These are phyloP conservation scores for Prionace glauca DNA, from an alignment of 2,797 vertebrate genomes.

Conservation along the genomic window DNA sequence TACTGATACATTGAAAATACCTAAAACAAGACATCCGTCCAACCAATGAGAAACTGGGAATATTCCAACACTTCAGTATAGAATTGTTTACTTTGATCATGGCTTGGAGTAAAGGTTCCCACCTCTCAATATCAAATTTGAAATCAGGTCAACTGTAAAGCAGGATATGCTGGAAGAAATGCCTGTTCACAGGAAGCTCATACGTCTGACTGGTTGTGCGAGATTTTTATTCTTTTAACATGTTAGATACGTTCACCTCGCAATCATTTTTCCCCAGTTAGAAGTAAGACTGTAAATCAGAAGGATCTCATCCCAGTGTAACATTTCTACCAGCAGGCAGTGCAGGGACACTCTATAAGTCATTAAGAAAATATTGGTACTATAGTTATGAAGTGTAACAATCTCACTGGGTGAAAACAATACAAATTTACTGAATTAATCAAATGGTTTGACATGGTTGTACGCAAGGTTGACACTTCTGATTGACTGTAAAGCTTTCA, in stretches of 20 bases:
- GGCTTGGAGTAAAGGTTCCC: not conserved
- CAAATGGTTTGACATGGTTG: not conserved
- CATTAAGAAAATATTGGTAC: not conserved
- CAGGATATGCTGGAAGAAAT: not conserved
- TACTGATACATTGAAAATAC: conserved; percentile 36
- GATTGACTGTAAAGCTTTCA: not conserved
- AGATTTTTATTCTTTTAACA: not conserved
- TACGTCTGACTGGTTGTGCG: not conserved
- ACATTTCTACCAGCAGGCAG: not conserved
- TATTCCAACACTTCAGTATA: not conserved
- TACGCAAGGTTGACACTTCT: not conserved
- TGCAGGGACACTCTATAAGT: not conserved
- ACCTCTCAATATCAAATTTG: conserved; percentile 6
- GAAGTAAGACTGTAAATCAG: not conserved
- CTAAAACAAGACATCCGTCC: conserved; percentile 5
- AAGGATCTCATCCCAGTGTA: not conserved
- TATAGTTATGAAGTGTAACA: not conserved
- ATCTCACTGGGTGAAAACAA: not conserved
- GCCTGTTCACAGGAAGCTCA: not conserved
- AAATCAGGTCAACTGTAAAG: not conserved
- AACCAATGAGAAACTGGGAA: conserved; percentile 24
- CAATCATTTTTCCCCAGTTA: not conserved
- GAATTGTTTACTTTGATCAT: not conserved
- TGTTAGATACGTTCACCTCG: not conserved
- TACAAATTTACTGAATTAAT: not conserved